Evolutionary conservation across 2,797 vertebrate genomes (phyloP), one percentile per base, ranked within the genome.

Genomic region (Melanotaenia nigrans): DNA sequence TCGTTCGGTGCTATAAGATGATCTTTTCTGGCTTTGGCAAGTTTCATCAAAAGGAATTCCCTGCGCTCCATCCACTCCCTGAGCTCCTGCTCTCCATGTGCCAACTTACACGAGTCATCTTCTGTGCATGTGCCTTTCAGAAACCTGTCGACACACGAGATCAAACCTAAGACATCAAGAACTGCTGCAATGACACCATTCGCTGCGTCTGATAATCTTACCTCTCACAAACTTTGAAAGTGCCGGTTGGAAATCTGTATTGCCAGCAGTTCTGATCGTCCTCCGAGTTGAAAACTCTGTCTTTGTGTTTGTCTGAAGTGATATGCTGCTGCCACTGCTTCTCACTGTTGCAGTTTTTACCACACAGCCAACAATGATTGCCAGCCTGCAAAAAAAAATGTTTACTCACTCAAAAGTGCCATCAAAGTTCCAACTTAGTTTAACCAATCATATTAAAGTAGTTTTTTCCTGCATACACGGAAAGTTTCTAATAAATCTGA

Each of bases 261-360:
- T 99, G 98, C 98, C 98, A 99, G 91, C 97, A 96, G 90, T 97
- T 98, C 85, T 97, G 97, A 87, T 99, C 98, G 0, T 99, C 97
- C 79, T 99, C 98, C 0, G 96, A 98, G 90, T 97, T 97, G 89
- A 99, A 99, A 81, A 99, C 96, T 79, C 97, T 94, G 73, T 99
- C 97, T 87, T 99, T 99, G 95, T 99, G 98, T 92, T 99, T 99
- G 80, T 99, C 98, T 0, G 98, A 99, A 18, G 97, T 96, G 92
- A 99, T 99, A 83, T 99, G 98, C 92, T 97, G 96, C 89, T 99
- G 97, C 98, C 98, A 99, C 90, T 99, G 98, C 84, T 96, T 98
- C 83, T 99, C 98, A 3, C 98, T 99, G 90, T 99, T 99, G 87
- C 97, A 99, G 93, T 98, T 99, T 89, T 98, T 99, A 75, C 98